These are phyloP conservation scores for Lepetodrilus schrolli DNA, from an alignment of 2,888 invertebrate species.

Conservation along the genomic window DNA sequence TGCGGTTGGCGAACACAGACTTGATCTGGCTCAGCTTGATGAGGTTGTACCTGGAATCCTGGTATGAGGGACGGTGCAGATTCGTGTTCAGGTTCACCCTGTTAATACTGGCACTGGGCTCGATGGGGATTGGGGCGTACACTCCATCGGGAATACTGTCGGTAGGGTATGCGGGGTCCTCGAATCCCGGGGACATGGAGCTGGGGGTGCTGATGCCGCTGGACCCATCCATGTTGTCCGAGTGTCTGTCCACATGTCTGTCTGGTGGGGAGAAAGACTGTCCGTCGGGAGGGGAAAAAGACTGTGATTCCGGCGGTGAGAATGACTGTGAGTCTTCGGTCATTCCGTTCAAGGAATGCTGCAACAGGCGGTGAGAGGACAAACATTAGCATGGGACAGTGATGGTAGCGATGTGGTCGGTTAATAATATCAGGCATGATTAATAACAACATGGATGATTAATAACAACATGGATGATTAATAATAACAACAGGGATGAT, in stretches of 20 bases:
- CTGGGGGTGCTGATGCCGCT: conserved; percentile 32
- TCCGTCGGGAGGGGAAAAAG: no score
- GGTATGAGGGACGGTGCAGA: conserved; percentile 8
- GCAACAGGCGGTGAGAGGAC: not conserved
- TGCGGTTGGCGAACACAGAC: conserved; percentile 53
- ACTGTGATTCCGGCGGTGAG: no score
- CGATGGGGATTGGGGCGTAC: not conserved
- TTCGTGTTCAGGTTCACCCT: conserved; percentile 2
- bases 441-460: no score
- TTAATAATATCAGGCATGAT: no score
- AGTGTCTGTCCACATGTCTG: not conserved
- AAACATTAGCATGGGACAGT: no score
- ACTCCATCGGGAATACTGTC: conserved; percentile 24
- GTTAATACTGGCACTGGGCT: conserved; percentile 9
- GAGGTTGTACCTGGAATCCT: conserved; percentile 37
- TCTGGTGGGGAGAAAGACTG: not conserved
- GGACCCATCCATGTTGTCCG: not conserved
- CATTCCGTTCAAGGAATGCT: conserved; percentile 5
- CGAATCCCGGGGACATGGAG: conserved; percentile 31
- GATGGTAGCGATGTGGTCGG: no score
- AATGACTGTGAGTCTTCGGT: conserved; percentile 12
- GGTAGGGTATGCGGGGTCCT: conserved; percentile 11
- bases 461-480: no score
- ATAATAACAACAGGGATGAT: no score
- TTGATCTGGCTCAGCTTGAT: conserved; percentile 63